phyloP scores from a whole-genome alignment of 2,888 invertebrate species.

The Pemphredon lugubris region DNA sequence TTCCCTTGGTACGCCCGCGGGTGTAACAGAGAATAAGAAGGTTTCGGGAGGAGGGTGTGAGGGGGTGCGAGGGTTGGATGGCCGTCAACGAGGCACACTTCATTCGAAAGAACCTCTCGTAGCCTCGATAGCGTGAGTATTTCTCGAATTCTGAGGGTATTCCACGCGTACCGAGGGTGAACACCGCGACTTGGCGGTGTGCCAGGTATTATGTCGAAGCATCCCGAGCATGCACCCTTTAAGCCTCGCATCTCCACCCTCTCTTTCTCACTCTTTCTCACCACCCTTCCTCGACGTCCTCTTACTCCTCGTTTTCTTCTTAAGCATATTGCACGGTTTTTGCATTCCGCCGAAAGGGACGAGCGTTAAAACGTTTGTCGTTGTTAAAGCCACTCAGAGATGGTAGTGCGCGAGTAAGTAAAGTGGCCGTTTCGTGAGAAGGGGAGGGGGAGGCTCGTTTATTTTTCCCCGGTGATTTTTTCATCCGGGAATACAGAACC shows the following conservation, averaged over 20 bases:
- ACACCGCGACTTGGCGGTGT: conserved; percentile 53
- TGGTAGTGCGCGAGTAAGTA: too few species aligned
- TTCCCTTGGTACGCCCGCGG: too few species aligned
- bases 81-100: conserved; percentile 32
- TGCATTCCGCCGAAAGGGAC: conserved; percentile 44
- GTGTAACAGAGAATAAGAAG: neutral
- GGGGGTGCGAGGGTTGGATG: conserved; percentile 20
- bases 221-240: conserved; percentile 50
- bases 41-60: neutral
- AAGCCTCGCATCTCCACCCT: conserved; percentile 10
- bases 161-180: conserved; percentile 53
- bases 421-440: too few species aligned
- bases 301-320: conserved; percentile 9
- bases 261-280: conserved; percentile 7
- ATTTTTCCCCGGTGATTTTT: too few species aligned
- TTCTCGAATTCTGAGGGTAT: conserved; percentile 62
- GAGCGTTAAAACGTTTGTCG: conserved; percentile 24
- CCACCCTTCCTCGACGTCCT: neutral
- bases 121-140: conserved; percentile 40
- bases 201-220: conserved; percentile 63
- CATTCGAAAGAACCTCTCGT: conserved; percentile 33
- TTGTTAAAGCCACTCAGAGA: neutral
- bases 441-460: too few species aligned
- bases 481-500: too few species aligned
- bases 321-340: conserved; percentile 48